Conservation (phyloP, 2,113 vertebrate genomes). For the Paraplagusia blochii region DNA sequence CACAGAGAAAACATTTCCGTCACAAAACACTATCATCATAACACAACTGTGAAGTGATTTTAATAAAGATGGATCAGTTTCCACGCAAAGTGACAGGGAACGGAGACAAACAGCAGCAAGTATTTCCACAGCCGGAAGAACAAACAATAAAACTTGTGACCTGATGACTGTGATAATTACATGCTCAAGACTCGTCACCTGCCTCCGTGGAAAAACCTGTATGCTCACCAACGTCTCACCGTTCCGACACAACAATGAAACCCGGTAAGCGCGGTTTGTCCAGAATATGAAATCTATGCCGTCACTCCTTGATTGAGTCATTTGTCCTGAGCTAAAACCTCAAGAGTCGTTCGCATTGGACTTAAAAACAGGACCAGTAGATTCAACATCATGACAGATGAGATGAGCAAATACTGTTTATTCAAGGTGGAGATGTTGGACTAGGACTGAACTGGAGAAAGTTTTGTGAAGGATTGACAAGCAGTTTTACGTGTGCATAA, state of each 20-base stretch:
- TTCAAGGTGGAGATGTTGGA: too few species aligned
- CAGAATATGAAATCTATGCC: too few species aligned
- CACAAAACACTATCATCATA: neutral
- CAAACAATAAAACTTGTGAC: neutral
- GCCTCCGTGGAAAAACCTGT: conserved; percentile 9
- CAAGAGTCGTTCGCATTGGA: too few species aligned
- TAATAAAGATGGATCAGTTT: conserved; percentile 18
- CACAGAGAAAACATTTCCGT: neutral
- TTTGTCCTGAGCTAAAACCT: too few species aligned
- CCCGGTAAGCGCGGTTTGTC: too few species aligned
- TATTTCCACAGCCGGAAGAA: neutral
- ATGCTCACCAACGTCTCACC: neutral
- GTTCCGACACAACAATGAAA: neutral
- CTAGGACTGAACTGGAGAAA: too few species aligned
- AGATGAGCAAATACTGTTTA: too few species aligned
- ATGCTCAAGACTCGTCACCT: neutral
- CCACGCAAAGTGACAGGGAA: neutral
- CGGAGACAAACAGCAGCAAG: neutral
- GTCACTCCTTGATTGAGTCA: too few species aligned
- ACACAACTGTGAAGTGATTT: neutral
- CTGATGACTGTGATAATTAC: neutral
- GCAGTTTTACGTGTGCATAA: neutral
- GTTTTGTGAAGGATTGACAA: too few species aligned
- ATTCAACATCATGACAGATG: too few species aligned
- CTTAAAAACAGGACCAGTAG: too few species aligned